These are phyloP conservation scores for Bacillus rossius DNA, from an alignment of 1,140 invertebrate species.

Conservation along the genomic window DNA sequence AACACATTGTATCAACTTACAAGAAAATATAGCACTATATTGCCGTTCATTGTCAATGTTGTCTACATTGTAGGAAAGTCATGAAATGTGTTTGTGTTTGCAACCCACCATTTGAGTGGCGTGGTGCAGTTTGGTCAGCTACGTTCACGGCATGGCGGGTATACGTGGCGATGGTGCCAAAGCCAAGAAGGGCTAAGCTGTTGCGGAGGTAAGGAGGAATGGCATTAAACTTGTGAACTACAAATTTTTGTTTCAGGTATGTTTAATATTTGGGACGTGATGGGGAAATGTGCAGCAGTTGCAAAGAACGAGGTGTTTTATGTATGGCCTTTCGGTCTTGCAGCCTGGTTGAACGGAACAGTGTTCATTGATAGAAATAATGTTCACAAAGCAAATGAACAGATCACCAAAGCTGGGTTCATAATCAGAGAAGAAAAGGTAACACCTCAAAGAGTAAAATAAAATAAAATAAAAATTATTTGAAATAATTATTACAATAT, in stretches of 20 bases:
- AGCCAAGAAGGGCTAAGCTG: no score
- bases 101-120: no score
- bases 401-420: conserved; percentile 43
- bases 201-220: no score
- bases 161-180: no score
- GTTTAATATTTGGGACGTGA: conserved; percentile 48
- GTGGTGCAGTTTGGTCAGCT: no score
- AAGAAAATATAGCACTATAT: no score
- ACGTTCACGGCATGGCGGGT: no score
- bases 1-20: no score
- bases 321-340: conserved; percentile 51
- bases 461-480: neutral
- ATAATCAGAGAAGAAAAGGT: conserved; percentile 35
- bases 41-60: no score
- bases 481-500: neutral
- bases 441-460: conserved; percentile 5
- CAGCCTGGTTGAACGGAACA: conserved; percentile 50
- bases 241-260: conserved; percentile 42
- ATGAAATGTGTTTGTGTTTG: no score
- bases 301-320: conserved; percentile 55
- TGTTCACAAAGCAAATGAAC: conserved; percentile 41
- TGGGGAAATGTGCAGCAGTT: conserved; percentile 44
- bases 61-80: no score
- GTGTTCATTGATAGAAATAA: conserved; percentile 52
- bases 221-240: no score